These are phyloP conservation scores for Polypterus bichir DNA, from an alignment of 2,113 vertebrate species.

Conservation along the genomic window DNA sequence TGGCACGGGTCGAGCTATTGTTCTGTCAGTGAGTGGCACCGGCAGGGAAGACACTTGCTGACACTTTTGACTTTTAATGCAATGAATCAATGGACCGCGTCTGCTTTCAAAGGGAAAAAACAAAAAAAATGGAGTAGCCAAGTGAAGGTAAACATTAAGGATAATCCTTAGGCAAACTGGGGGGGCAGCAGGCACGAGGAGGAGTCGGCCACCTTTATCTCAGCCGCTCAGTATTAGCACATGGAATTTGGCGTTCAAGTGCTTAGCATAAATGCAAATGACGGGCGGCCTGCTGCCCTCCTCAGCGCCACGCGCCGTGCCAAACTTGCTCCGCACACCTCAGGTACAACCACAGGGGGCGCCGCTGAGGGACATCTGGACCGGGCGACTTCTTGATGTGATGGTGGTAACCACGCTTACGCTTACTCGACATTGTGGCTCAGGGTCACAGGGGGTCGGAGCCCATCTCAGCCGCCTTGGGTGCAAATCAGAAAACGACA, in stretches of 20 bases:
- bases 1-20: constrained; percentile 61
- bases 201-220: constrained; percentile 39
- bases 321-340: too few species aligned
- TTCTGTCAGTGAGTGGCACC: constrained; percentile 52
- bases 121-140: constrained; percentile 49
- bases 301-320: background rate
- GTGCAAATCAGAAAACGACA: background rate
- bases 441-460: constrained; percentile 5
- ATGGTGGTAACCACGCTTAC: background rate
- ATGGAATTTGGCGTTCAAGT: constrained; percentile 27
- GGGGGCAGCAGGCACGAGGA: constrained; percentile 28
- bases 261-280: constrained; percentile 33
- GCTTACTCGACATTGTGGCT: constrained; percentile 1
- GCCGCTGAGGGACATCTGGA: background rate
- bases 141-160: constrained; percentile 56
- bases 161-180: constrained; percentile 55
- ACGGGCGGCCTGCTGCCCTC: constrained; percentile 21
- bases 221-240: constrained; percentile 30
- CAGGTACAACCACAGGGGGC: constrained; percentile 24
- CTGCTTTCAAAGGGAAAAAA: constrained; percentile 40
- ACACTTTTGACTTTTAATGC: constrained; percentile 64
- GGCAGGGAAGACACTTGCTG: constrained; percentile 53
- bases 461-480: constrained; percentile 7
- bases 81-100: constrained; percentile 67
- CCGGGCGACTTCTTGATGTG: background rate